These are phyloP conservation scores for Deroptyus accipitrinus DNA, from an alignment of 2,113 vertebrate genomes.

Conservation along the genomic window DNA sequence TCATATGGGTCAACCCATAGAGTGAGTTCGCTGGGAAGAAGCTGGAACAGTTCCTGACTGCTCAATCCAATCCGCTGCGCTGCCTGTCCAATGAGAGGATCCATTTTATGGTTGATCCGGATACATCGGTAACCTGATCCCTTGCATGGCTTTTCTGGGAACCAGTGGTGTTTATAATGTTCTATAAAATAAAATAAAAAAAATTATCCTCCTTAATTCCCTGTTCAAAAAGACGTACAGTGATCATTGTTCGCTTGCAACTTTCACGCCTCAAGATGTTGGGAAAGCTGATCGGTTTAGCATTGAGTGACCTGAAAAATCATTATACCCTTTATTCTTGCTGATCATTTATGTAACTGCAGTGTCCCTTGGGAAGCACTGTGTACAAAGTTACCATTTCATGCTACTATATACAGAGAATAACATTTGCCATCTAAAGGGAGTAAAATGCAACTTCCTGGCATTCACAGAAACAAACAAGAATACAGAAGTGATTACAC, in stretches of 20 bases:
- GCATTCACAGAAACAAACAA: not conserved
- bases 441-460: not conserved
- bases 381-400: not conserved
- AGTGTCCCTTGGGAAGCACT: not conserved
- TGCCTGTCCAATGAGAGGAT: conserved; percentile 96
- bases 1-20: conserved; percentile 99
- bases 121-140: conserved; percentile 99
- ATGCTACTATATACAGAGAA: not conserved
- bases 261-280: not conserved
- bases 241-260: not conserved
- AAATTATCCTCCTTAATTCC: conserved; percentile 34
- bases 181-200: conserved; percentile 76
- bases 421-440: not conserved
- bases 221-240: not conserved
- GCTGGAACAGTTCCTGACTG: conserved; percentile 96
- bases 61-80: conserved; percentile 96
- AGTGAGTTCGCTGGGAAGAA: conserved; percentile 98
- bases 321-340: not conserved
- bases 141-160: conserved; percentile 97
- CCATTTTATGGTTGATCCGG: conserved; percentile 99
- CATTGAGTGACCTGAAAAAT: not conserved
- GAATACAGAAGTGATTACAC: not conserved
- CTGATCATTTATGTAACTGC: not conserved
- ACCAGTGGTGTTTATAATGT: conserved; percentile 99
- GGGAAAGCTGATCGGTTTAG: not conserved